Base-by-base conservation (phyloP, 2,888 invertebrate genomes). In the Microctonus brassicae region DNA sequence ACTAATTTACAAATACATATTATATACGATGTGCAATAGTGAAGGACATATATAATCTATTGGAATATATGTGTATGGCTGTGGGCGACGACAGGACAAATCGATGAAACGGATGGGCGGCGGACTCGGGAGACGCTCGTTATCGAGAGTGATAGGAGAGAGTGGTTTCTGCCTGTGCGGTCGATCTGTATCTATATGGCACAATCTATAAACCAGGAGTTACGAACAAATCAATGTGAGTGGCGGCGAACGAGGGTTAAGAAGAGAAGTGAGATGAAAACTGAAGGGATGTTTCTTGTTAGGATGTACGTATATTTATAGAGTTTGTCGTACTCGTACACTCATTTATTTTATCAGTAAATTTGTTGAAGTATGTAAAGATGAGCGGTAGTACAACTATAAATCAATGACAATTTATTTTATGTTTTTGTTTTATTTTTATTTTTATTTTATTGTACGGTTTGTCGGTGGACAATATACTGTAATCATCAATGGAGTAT, bases 201-300 rank as follows among this genome's bases (percentile, higher is more conserved):
- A 29, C 73, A 60, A 17, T 79, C 83, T 82, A 82, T 83, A 84
- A 84, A 82, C 81, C 81, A 81, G 80, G 78, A 82, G 81, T 82
- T 81, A 80, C 77, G 83, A 85, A 85, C 85, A 83, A 85, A 85
- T 85, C 85, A 85, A 85, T 83, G 83, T 83, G 82, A 85, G 85
- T 85, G 17, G 85, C 82, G 70, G 58, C n/a, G n/a, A n/a, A 74
- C 72, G 77, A 77, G 76, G 67, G 73, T 64, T 69, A 72, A 58
- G 57, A 72, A 68, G 42, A 70, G 62, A 39, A 47, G 55, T 22
- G 55, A 55, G 55, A 55, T 26, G 17, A 47, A n/a, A 62, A 22
- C 67, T 61, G 62, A 60, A 62, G 73, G 61, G 73, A 52, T 17
- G 26, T 20, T 52, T n/a, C n/a, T n/a, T n/a, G n/a, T n/a, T n/a